phyloP scores from a whole-genome alignment of 2,888 invertebrate species.

The Yponomeuta evonymella region DNA sequence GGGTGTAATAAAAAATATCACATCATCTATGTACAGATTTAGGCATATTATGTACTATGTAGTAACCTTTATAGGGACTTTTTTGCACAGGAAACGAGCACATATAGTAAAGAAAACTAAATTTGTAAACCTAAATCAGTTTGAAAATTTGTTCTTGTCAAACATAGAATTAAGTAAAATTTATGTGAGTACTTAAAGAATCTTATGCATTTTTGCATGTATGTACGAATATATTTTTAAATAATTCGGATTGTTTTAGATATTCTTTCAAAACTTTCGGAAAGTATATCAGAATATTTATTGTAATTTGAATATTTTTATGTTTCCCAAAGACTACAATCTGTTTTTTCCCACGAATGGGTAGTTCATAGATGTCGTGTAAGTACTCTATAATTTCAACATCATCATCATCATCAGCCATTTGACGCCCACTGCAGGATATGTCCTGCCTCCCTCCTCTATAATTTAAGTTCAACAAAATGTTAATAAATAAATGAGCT shows the following conservation, averaged over 20 bases:
- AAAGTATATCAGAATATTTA: neutral
- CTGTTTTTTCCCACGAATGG: slow-evolving; percentile 17
- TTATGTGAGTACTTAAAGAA: neutral
- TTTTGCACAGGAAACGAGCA: too few relatives aligned
- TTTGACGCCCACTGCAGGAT: too few relatives aligned
- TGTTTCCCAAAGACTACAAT: slow-evolving; percentile 11
- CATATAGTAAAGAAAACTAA: too few relatives aligned
- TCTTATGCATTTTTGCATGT: neutral
- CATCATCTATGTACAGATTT: too few relatives aligned
- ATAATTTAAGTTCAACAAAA: slow-evolving; percentile 22
- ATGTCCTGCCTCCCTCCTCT: neutral
- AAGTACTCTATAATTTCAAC: slow-evolving; percentile 12
- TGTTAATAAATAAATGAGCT: slow-evolving; percentile 28
- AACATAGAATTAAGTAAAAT: neutral
- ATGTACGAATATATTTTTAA: neutral
- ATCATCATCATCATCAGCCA: too few relatives aligned
- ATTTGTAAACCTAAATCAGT: too few relatives aligned
- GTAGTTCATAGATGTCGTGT: slow-evolving; percentile 22
- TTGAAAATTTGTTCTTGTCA: too few relatives aligned
- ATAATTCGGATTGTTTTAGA: neutral
- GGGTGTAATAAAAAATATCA: too few relatives aligned
- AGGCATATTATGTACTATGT: too few relatives aligned
- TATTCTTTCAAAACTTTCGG: neutral
- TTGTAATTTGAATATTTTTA: neutral
- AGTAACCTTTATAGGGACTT: too few relatives aligned